Conservation (phyloP, 2,888 invertebrate genomes). For the Amphipoea lucens region DNA sequence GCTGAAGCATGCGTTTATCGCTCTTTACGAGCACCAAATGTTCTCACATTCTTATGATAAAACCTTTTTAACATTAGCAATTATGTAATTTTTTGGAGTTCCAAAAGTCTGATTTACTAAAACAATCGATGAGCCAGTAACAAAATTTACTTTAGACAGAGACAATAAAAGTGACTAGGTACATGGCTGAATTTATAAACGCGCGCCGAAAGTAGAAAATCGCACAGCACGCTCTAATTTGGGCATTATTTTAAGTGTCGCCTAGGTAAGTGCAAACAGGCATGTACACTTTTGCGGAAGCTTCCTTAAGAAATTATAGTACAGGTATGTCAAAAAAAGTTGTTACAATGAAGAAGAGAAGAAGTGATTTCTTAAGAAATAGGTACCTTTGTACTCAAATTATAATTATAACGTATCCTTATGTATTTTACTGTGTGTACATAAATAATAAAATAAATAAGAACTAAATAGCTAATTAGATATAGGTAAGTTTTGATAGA, state of each 20-base stretch:
- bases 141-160: not conserved
- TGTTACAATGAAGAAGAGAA: not conserved
- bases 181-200: too few species aligned
- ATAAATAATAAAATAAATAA: too few species aligned
- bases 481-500: too few species aligned
- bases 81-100: not conserved
- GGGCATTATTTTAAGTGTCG: not conserved
- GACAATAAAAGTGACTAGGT: too few species aligned
- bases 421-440: too few species aligned
- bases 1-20: slow-evolving; percentile 11
- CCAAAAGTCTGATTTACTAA: not conserved
- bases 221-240: too few species aligned
- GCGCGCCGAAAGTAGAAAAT: too few species aligned
- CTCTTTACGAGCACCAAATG: not conserved
- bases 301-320: not conserved
- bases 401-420: too few species aligned
- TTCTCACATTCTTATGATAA: not conserved
- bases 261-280: not conserved
- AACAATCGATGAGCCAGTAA: not conserved
- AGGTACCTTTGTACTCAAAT: too few species aligned
- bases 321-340: not conserved
- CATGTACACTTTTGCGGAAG: not conserved
- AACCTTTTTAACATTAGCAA: not conserved
- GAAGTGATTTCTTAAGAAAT: too few species aligned
- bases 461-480: not conserved